These are phyloP conservation scores for Rhinoptilus africanus DNA, from an alignment of 2,113 vertebrate species.

Conservation along the genomic window DNA sequence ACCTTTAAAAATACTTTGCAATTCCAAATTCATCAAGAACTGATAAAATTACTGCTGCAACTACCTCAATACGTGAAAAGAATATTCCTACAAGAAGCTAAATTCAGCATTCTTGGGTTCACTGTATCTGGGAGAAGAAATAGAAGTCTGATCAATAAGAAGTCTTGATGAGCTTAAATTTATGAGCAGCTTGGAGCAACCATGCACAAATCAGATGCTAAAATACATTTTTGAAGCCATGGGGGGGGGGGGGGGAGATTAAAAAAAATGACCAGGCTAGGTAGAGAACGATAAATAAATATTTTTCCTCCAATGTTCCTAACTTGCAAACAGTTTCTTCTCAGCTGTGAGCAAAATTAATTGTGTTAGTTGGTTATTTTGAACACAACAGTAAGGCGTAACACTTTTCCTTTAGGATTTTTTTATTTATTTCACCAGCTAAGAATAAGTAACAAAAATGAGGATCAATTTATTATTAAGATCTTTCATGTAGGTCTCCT, in stretches of 20 bases:
- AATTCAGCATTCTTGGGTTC: not conserved
- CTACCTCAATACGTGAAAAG: not conserved
- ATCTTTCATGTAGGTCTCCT: not conserved
- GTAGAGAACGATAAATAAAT: not conserved
- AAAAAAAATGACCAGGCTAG: not conserved
- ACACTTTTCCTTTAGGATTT: not conserved
- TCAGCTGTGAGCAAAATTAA: not conserved
- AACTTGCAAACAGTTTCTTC: not conserved
- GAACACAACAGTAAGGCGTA: not conserved
- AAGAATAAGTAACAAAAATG: not conserved
- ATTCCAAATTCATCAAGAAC: not conserved
- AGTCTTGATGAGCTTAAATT: not conserved
- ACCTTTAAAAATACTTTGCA: not conserved
- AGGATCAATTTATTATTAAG: not conserved
- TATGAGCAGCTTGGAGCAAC: not conserved
- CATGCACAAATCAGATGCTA: not conserved
- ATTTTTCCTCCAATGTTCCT: not conserved
- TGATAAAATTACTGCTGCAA: not conserved
- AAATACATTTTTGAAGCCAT: not conserved
- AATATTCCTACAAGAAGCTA: not conserved
- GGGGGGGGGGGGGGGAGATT: too few species aligned
- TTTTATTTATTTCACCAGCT: not conserved
- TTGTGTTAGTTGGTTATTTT: not conserved
- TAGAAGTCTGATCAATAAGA: not conserved
- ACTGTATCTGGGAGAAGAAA: not conserved